Evolutionary conservation across 1,140 invertebrate species (phyloP), one percentile per base, ranked within the genome.

Genomic region (Meloidogyne chitwoodi): DNA sequence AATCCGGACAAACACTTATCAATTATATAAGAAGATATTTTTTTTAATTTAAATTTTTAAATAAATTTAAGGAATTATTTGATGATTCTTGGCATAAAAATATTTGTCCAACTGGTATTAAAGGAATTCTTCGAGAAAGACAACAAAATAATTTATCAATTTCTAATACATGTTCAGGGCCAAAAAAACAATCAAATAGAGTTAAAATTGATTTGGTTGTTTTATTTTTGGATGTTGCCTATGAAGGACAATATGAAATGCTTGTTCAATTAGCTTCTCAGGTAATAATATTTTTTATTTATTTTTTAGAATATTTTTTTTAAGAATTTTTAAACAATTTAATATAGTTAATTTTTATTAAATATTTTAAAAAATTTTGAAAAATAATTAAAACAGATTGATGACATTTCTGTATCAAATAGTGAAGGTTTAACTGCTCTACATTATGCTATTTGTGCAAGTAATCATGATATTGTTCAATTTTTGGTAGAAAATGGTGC

Each of bases 381-480:
- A n/a, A n/a, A 26, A 62, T 56, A 24, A 73, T n/a, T 67, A 22
- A 26, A 41, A 67, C 79, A 90, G 89, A 90, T 91, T 71, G 85
- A 88, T 88, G 91, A 97, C 91, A 93, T 94, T 27, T 96, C 94
- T 88, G 93, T 93, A n/a, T 93, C 94, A 22, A 98, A 98, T 88
- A 95, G 91, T 91, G 98, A 91, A 92, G 96, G 89, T 10, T 98
- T 99, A 81, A 99, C 97, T 2, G 96, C 97, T 38, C 90, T 99
- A 66, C 97, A 99, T 88, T 99, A 99, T 89, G 96, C 96, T 80
- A 98, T 99, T 84, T 99, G 96, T 89, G 96, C 97, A 5, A 95
- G 96, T 27, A 96, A 99, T 88, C 91, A 96, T 83, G 95, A 98
- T 85, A 98, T 99, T 85, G 95, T 99, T 80, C 94, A 94, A 89